Conservation (phyloP, 2,888 invertebrate genomes). For the Agonopterix heracliana region DNA sequence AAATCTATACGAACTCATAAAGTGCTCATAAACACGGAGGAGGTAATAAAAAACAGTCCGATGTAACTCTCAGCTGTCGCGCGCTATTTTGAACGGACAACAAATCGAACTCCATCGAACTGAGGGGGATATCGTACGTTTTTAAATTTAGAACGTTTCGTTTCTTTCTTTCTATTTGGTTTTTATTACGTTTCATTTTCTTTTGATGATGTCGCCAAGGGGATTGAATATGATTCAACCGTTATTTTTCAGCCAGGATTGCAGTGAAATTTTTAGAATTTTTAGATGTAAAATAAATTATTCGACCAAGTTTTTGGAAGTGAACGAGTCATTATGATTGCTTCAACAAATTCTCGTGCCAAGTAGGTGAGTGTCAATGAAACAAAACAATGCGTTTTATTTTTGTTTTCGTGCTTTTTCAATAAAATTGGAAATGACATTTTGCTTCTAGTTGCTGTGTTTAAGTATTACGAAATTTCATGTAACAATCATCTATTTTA, state of each 20-base stretch:
- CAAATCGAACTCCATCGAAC: constrained; percentile 71
- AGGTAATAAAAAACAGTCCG: constrained; percentile 69
- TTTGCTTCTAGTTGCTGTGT: background rate
- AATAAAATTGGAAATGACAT: constrained; percentile 3
- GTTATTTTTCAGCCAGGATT: background rate
- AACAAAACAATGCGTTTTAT: constrained; percentile 23
- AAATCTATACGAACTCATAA: constrained; percentile 72
- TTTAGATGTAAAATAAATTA: constrained; percentile 2
- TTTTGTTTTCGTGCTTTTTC: constrained; percentile 16
- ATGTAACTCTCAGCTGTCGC: constrained; percentile 72
- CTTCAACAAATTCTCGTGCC: constrained; percentile 33
- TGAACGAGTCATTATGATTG: constrained; percentile 9
- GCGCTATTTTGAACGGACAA: constrained; percentile 66
- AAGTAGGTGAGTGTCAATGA: constrained; percentile 69
- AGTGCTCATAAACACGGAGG: constrained; percentile 73
- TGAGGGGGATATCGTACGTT: constrained; percentile 52
- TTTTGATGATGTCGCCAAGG: constrained; percentile 18
- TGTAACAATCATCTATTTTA: background rate
- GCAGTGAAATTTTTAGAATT: background rate
- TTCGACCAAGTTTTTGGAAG: constrained; percentile 16
- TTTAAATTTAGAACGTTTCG: constrained; percentile 56
- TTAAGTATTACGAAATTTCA: constrained; percentile 5
- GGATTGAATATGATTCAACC: constrained; percentile 17
- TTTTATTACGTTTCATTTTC: constrained; percentile 20
- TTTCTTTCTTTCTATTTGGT: constrained; percentile 30